phyloP scores from a whole-genome alignment of 2,888 invertebrate species.

The Nomada ferruginata region DNA sequence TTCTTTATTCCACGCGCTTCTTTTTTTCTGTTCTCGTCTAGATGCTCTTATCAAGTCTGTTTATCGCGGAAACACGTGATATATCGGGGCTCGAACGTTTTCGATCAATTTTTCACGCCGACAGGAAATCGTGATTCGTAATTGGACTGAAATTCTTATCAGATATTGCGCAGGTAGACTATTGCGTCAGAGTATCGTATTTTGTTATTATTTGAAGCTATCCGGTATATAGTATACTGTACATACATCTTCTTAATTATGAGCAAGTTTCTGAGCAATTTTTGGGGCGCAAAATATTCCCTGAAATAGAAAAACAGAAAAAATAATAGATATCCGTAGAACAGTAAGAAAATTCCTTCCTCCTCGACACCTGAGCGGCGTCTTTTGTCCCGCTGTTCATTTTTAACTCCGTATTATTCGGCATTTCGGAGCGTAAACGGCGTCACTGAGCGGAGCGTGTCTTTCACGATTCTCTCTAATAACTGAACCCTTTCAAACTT shows the following conservation, averaged over 20 bases:
- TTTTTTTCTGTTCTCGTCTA: not conserved
- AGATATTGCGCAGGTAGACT: too few species aligned
- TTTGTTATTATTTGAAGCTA: too few species aligned
- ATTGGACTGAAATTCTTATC: too few species aligned
- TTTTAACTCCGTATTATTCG: slow-evolving; percentile 27
- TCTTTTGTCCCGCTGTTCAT: slow-evolving; percentile 14
- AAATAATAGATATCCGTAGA: too few species aligned
- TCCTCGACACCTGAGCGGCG: not conserved
- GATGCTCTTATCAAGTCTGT: not conserved
- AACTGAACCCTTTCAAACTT: slow-evolving; percentile 76
- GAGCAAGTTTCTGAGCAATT: too few species aligned
- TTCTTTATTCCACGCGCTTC: not conserved
- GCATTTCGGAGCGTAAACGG: slow-evolving; percentile 24
- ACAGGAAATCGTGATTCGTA: too few species aligned
- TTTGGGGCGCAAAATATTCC: not conserved
- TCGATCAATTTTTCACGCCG: too few species aligned
- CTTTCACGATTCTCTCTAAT: slow-evolving; percentile 60
- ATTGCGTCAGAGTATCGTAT: too few species aligned
- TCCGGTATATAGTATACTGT: too few species aligned
- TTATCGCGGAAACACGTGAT: slow-evolving; percentile 3
- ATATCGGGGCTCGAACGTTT: too few species aligned
- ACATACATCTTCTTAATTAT: too few species aligned
- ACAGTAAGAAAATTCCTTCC: too few species aligned
- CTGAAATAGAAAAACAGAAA: not conserved
- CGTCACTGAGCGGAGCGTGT: slow-evolving; percentile 27